Base-by-base conservation (phyloP, 2,888 invertebrate species). In the Lasioglossum oenotherae region DNA sequence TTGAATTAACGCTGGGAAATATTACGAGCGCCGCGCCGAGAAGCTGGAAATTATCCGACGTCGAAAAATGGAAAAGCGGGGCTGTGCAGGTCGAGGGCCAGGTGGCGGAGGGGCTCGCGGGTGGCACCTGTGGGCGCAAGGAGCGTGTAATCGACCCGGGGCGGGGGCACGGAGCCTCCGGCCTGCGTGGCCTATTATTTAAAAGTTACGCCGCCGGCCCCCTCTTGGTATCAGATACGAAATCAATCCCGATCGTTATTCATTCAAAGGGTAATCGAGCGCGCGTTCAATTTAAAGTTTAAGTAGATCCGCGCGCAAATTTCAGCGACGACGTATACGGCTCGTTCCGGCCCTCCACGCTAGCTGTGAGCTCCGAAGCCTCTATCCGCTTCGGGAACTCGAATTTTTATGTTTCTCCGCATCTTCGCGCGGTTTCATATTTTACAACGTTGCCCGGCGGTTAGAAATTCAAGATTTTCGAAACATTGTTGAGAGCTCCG, bases 201-300 rank as follows among this genome's bases (percentile, higher is more conserved):
- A 84, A 84, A 71, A 60, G 35, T 4, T 19, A 10, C 44, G 46
- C 8, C 64, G 31, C 69, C 19, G 0, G 19, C n/a, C 57, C n/a
- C 4, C 57, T 12, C 41, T 2, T 10, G 44, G 71, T 76, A 83
- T 76, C 75, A 76, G 60, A 73, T 73, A 73, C 67, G 60, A 41
- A 78, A 85, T 85, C 76, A 72, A 81, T 85, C 81, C 75, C 76
- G 23, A 81, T 78, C 72, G 78, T 78, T 86, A 85, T 73, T 78
- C 46, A 60, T 81, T 76, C 72, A 5, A 60, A 49, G 35, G 53
- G 53, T 75, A 60, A 78, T 78, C 53, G 76, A 79, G 57, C 41
- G 73, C 23, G 27, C n/a, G 57, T 75, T 81, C 38, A 49, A 76
- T 81, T 85, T 73, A 49, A 76, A 76, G 38, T 81, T 79, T 78